A percentile compares a stretch with the other conserved stretches of the same genome.
These are phyloP conservation scores for Oscheius onirici DNA, from an alignment of 2,888 invertebrate genomes.

Conservation along the genomic window DNA sequence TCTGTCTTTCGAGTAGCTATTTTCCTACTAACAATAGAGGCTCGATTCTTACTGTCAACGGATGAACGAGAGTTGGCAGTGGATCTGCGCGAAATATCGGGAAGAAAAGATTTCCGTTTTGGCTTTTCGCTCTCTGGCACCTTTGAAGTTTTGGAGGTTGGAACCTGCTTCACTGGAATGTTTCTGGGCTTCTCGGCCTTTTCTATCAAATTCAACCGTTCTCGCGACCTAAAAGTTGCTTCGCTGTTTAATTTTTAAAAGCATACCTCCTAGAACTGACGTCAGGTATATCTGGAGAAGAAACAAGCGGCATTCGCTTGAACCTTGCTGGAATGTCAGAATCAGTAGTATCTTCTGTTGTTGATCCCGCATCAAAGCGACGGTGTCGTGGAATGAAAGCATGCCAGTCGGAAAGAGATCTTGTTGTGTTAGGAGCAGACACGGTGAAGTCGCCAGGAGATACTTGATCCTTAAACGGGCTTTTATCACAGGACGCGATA, in stretches of 20 bases:
- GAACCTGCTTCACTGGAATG: neutral
- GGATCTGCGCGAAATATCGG: conserved; percentile 40
- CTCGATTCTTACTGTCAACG: neutral
- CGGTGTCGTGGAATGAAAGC: conserved; percentile 5
- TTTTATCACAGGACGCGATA: too few species aligned
- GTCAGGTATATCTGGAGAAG: conserved; percentile 52
- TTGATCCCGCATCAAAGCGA: conserved; percentile 31
- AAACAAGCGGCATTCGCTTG: conserved; percentile 32
- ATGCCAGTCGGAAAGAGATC: conserved; percentile 27
- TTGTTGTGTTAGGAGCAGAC: conserved; percentile 32
- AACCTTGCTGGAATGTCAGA: conserved; percentile 39
- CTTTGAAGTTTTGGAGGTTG: neutral
- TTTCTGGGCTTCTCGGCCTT: neutral
- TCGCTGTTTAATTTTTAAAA: neutral
- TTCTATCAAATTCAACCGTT: neutral
- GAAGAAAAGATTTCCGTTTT: conserved; percentile 38
- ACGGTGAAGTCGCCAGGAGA: conserved; percentile 21
- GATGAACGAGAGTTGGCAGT: conserved; percentile 25
- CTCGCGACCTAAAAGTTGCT: conserved; percentile 1
- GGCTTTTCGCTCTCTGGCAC: conserved; percentile 32
- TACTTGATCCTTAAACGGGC: conserved; percentile 21
- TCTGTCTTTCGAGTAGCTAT: conserved; percentile 46
- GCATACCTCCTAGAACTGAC: conserved; percentile 37
- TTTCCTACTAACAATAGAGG: conserved; percentile 47
- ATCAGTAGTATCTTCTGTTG: conserved; percentile 43